phyloP scores from a whole-genome alignment of 2,113 vertebrate species.

The Austrofundulus limnaeus region DNA sequence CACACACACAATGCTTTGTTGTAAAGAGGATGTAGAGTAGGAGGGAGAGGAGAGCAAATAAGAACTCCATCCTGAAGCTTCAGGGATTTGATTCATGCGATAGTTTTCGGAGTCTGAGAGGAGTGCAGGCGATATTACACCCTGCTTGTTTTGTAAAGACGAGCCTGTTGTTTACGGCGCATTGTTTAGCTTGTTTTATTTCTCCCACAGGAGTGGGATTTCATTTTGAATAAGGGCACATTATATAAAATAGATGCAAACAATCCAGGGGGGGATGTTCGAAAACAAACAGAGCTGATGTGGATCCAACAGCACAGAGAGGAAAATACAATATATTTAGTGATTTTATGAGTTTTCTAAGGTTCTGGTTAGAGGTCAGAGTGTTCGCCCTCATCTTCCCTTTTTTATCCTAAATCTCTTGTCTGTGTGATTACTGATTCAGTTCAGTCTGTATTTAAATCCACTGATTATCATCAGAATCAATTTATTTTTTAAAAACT shows the following conservation, averaged over 20 bases:
- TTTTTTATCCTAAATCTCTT: conserved; percentile 23
- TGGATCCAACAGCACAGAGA: not conserved
- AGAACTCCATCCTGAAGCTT: conserved; percentile 22
- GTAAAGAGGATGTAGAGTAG: conserved; percentile 25
- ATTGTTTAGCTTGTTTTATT: conserved; percentile 42
- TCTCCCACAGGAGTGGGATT: conserved; percentile 11
- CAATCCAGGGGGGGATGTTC: not conserved
- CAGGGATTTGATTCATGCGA: conserved; percentile 15
- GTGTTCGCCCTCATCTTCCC: conserved; percentile 10
- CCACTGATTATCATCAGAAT: not conserved
- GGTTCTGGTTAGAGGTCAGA: conserved; percentile 10
- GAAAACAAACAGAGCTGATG: not conserved
- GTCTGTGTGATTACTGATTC: not conserved
- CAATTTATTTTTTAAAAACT: not conserved
- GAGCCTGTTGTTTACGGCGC: conserved; percentile 37
- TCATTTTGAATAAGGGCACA: not conserved
- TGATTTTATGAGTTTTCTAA: conserved; percentile 41
- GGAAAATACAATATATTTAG: not conserved
- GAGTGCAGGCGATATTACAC: conserved; percentile 36
- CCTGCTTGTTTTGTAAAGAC: conserved; percentile 30
- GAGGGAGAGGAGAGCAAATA: conserved; percentile 21
- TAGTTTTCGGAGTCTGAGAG: conserved; percentile 29
- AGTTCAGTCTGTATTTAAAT: no score
- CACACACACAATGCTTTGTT: conserved; percentile 25
- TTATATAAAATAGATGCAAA: conserved; percentile 7